A percentile compares a stretch with the other conserved stretches of the same genome.
Evolutionary conservation across 2,888 invertebrate species (phyloP).

Genomic region (Mesochorus sp.): DNA sequence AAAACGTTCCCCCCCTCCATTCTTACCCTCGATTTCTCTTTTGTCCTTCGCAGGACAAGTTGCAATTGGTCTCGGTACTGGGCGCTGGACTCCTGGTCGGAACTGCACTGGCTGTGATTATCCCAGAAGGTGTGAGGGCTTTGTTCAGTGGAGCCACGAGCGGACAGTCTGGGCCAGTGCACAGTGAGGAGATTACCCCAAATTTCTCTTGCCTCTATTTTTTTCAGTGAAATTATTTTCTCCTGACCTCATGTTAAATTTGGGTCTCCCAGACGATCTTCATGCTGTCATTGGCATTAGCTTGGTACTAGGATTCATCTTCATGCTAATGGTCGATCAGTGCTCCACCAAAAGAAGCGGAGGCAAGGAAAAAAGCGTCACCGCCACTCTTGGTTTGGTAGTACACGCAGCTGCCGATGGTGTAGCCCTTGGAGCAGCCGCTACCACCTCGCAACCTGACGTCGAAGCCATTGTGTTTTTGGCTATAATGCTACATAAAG

Average conservation of each 20-base stretch:
- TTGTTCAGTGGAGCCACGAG: slow-evolving; percentile 82
- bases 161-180: slow-evolving; percentile 34
- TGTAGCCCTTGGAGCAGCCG: slow-evolving; percentile 98
- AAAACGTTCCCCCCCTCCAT: slow-evolving; percentile 17
- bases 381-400: slow-evolving; percentile 97
- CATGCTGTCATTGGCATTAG: slow-evolving; percentile 95
- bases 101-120: slow-evolving; percentile 98
- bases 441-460: slow-evolving; percentile 97
- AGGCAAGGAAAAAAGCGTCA: slow-evolving; percentile 89
- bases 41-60: slow-evolving; percentile 89
- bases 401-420: slow-evolving; percentile 99
- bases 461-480: slow-evolving; percentile 99
- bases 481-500: slow-evolving; percentile 99
- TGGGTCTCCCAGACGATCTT: slow-evolving; percentile 84
- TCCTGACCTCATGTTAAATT: slow-evolving; percentile 10
- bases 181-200: slow-evolving; percentile 46
- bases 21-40: not conserved
- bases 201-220: not conserved
- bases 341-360: slow-evolving; percentile 85
- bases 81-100: slow-evolving; percentile 99
- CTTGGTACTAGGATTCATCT: slow-evolving; percentile 96
- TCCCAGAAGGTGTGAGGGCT: slow-evolving; percentile 98
- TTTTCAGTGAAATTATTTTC: not conserved
- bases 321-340: slow-evolving; percentile 98
- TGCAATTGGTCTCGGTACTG: slow-evolving; percentile 96